Base-by-base conservation (phyloP, 2,113 vertebrate species). In the Cisticola juncidis region DNA sequence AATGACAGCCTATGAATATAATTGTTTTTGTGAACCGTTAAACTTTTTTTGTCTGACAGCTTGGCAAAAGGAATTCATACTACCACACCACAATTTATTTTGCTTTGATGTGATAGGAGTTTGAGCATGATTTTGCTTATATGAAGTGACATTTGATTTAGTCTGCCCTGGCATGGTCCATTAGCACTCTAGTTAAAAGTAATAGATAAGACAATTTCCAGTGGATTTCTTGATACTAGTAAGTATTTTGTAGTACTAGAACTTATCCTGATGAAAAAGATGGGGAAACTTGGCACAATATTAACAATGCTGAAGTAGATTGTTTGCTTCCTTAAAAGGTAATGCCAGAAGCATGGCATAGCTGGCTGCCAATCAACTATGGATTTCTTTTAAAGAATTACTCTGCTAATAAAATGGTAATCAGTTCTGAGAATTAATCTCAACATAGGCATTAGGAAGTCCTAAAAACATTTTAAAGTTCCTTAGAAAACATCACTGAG, bases 401-500 rank as follows among this genome's bases (percentile, higher is more conserved):
- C 33, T 86, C 36, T 81, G 44, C 10, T 93, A 77, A 90, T 83
- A 82, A 80, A 92, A 83, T 56, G 23, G 2, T 38, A 91, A 70
- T 79, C 45, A 60, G 38, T 86, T 88, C 79, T 86, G 54, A 70
- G 71, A 91, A 92, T 92, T 90, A 70, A 58, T 80, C 94, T 91
- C 38, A 85, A 11, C 4, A 3, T 17, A 60, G 14, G 6, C 10
- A 66, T 93, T 57, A 90, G 6, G 28, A 80, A 77, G 35, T 70
- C 71, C 64, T 80, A 69, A 90, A 76, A 94, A 44, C 15, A 7
- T 82, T 82, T 47, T 62, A 51, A 92, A 36, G 26, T 66, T 94
- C 58, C 28, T 85, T 73, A 51, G 42, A 73, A 87, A 92, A 66
- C 35, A 58, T 45, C 44, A 42, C 45, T 74, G 40, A 90, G 38